Conservation (phyloP, 2,888 invertebrate genomes). For the Julus scandinavius region DNA sequence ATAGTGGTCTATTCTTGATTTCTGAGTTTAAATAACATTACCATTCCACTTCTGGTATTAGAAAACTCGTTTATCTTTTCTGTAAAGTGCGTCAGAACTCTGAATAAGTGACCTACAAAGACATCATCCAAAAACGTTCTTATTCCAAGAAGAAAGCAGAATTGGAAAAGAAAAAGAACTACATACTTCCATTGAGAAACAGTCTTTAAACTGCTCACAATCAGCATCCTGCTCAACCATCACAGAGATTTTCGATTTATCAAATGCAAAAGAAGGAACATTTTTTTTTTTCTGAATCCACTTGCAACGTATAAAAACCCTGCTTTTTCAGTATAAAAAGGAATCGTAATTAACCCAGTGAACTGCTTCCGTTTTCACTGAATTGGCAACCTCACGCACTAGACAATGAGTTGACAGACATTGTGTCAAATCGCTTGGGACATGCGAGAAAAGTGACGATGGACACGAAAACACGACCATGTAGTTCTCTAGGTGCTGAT, state of each 20-base stretch:
- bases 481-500: not conserved
- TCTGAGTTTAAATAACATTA: no score
- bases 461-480: not conserved
- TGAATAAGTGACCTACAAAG: not conserved
- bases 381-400: slow-evolving; percentile 1
- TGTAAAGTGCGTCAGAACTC: no score
- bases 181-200: not conserved
- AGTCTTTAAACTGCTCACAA: not conserved
- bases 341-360: not conserved
- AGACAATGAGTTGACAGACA: slow-evolving; percentile 31
- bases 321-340: not conserved
- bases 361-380: not conserved
- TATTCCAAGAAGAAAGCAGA: not conserved
- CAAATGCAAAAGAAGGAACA: not conserved
- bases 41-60: no score
- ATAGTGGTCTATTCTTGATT: no score
- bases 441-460: not conserved
- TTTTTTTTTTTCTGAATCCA: not conserved
- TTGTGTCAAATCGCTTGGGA: not conserved
- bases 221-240: not conserved
- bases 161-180: not conserved
- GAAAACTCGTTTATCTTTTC: no score
- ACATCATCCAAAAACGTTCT: not conserved
- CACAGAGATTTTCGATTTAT: not conserved
- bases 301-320: not conserved